Percentiles rank a stretch among this genome's conserved stretches.
Conservation (phyloP, 2,797 vertebrate species). For the Micrastur ruficollis region DNA sequence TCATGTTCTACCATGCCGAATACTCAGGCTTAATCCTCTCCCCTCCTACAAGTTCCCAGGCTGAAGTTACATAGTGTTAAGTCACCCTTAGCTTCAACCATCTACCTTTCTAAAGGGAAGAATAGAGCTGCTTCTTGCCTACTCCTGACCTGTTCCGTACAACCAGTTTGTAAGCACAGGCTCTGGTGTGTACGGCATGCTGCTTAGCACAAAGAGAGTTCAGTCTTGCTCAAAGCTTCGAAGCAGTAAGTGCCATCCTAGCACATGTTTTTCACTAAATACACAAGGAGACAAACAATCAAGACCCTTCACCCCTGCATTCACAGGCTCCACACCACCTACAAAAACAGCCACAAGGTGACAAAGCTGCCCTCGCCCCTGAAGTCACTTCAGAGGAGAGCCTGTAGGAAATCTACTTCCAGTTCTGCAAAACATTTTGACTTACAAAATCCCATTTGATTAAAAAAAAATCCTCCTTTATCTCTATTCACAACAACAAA, state of each 20-base stretch:
- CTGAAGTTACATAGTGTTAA: background rate
- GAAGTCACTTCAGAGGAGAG: background rate
- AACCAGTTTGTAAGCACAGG: background rate
- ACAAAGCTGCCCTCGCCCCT: background rate
- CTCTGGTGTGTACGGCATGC: background rate
- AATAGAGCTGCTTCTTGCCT: background rate
- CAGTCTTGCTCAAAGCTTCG: background rate
- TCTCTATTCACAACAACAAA: background rate
- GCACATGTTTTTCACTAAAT: background rate
- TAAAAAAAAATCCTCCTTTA: background rate
- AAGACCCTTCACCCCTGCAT: fast-evolving
- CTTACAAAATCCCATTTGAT: background rate
- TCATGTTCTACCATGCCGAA: background rate
- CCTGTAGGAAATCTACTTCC: background rate
- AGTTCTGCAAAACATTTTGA: background rate
- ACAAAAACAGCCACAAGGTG: background rate
- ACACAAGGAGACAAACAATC: background rate
- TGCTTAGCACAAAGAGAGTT: background rate
- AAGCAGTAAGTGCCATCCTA: background rate
- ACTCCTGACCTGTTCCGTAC: background rate
- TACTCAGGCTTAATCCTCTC: background rate
- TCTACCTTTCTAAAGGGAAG: background rate
- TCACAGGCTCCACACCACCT: background rate
- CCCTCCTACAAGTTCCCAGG: background rate
- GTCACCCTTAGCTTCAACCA: background rate